Base-by-base conservation (phyloP, 2,888 invertebrate genomes). In the Melangyna quadrimaculata region DNA sequence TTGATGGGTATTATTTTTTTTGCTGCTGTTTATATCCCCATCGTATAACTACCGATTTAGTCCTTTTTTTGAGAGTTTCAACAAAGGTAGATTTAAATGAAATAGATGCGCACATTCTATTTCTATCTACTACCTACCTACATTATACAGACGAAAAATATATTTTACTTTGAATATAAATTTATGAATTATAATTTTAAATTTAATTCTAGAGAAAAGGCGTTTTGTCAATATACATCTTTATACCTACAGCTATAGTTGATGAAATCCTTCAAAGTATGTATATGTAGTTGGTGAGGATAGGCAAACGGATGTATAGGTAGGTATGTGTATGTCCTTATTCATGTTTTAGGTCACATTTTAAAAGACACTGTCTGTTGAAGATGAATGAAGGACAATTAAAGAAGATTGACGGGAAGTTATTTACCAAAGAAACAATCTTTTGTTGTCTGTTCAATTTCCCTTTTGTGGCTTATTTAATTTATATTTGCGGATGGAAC, bases 391-490 rank as follows among this genome's bases (percentile, higher is more conserved):
- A 70, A 59, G 55, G 70, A 70, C 61, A 55, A 63, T 57, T 51
- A 45, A 40, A 53, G 27, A 43, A 74, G 70, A 75, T 61, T 75
- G 75, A 80, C 74, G 70, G 29, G 53, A 81, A 70, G 78, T 77
- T 86, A 81, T 86, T 86, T 86, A 86, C 81, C 45, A 77, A 65
- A 78, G 81, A 81, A 86, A 86, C 86, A 86, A 86, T 86, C 86
- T 86, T 80, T 86, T 86, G 86, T 86, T 86, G 86, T 86, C 86
- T 80, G 77, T 86, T 81, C 86, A 86, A 86, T 86, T 86, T 86
- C 86, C 86, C 69, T 81, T 67, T 69, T 86, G 86, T 86, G 86
- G 86, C 63, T 86, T 81, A 78, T 81, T 80, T 86, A 81, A 86
- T 86, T 86, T 86, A 86, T 86, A 86, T 86, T 80, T 86, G 80